Evolutionary conservation across 2,797 vertebrate species (phyloP), one percentile per base, ranked within the genome.

Genomic region (Onychomys arenicola): DNA sequence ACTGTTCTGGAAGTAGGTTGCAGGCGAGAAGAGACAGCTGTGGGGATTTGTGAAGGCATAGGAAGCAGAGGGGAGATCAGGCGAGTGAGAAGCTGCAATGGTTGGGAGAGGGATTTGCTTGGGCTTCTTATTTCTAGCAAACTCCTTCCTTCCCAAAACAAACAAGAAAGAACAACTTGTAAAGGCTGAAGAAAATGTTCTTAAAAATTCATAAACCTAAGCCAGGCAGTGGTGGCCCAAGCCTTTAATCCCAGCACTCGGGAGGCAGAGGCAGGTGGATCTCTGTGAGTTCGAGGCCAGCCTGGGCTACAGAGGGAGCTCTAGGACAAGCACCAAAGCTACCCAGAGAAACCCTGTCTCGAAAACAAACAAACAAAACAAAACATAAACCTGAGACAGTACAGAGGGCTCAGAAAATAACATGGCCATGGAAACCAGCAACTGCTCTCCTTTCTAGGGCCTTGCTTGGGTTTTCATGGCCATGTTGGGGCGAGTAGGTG

Each of bases 201-300:
- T 14, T 52, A 96, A 93, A 75, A 93, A 69, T 85, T 90, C 63
- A 65, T 88, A 94, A 82, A 40, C 21, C 27, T 59, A 13, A 63
- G 75, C 49, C 49, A 2, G 2, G 49, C 2, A 49, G 49, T 11
- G 49, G 49, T 11, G 8, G 49, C 49, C 11, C 49, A 13, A 12
- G 11, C 49, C 49, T 52, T 52, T 52, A 52, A 52, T 52, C 49
- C 13, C 3, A 52, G 2, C 49, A 52, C 49, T 52, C 14, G 49
- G 49, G 49, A 52, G 49, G 49, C 49, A 52, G 49, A 52, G 12
- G 2, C 49, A 52, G 49, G 49, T 49, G 2, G 49, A 52, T 52
- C 49, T 52, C 49, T 52, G 13, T 52, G 49, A 52, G 49, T 52
- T 14, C 2, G 49, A 52, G 49, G 49, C 13, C 49, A 52, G 49